These are phyloP conservation scores for Drosophila kanekoi DNA, from an alignment of 2,888 invertebrate genomes.

Conservation along the genomic window DNA sequence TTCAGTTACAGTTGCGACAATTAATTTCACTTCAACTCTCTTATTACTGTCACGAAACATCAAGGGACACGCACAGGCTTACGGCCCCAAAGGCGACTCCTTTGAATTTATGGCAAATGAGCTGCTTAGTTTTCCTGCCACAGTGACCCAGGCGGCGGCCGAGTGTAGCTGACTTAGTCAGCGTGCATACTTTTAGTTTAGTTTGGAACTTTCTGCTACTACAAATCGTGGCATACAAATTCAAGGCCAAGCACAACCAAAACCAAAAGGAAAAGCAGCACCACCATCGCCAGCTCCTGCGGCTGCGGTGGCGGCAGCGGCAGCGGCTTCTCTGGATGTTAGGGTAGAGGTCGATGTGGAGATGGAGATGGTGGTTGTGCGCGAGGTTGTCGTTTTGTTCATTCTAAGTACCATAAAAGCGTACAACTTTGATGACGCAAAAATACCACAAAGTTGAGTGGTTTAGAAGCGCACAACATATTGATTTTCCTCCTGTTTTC, in stretches of 20 bases:
- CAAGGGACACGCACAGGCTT: constrained; percentile 68
- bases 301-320: not conserved
- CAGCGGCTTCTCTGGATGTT: constrained; percentile 5
- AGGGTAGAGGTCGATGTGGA: constrained; percentile 8
- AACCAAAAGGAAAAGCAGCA: constrained; percentile 4
- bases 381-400: constrained; percentile 63
- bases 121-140: constrained; percentile 50
- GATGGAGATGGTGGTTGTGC: constrained; percentile 37
- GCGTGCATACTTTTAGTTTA: constrained; percentile 52
- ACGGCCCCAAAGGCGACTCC: constrained; percentile 51
- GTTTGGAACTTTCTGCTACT: constrained; percentile 55
- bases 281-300: not conserved
- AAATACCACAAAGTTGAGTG: constrained; percentile 56
- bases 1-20: constrained; percentile 63
- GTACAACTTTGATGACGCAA: constrained; percentile 69
- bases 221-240: constrained; percentile 57
- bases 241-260: constrained; percentile 60
- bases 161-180: constrained; percentile 15
- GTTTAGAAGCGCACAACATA: constrained; percentile 40
- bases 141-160: constrained; percentile 34
- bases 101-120: constrained; percentile 67
- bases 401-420: constrained; percentile 72
- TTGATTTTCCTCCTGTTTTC: constrained; percentile 46
- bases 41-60: constrained; percentile 74
- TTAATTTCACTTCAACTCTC: constrained; percentile 76